Evolutionary conservation across 2,888 invertebrate species (phyloP).

Genomic region (Andrena trimmerana): DNA sequence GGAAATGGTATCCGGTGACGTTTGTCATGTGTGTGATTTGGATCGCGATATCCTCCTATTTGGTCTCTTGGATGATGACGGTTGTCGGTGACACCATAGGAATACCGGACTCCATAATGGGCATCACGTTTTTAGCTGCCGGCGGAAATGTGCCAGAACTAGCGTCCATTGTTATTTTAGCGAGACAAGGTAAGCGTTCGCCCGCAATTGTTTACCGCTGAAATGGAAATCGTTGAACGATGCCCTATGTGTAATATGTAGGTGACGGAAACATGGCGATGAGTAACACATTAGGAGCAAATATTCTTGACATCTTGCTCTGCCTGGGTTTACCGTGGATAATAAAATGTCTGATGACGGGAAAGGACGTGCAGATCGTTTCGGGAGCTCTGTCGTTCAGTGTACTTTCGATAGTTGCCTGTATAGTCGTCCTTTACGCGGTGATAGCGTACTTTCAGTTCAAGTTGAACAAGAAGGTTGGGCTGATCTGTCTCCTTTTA

Average conservation of each 20-base stretch:
- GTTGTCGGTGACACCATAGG: constrained; percentile 92
- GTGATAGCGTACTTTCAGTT: constrained; percentile 90
- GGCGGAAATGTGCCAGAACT: constrained; percentile 96
- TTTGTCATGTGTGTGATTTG: constrained; percentile 95
- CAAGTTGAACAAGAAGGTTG: constrained; percentile 89
- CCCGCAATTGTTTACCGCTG: too few species aligned
- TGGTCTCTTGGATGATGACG: constrained; percentile 97
- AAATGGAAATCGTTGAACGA: not conserved
- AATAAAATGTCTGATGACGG: constrained; percentile 89
- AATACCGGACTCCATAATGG: constrained; percentile 96
- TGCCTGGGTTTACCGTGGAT: constrained; percentile 95
- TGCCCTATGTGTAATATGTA: constrained; percentile 80
- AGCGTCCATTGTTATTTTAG: constrained; percentile 93
- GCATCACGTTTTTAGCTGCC: constrained; percentile 95
- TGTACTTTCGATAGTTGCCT: constrained; percentile 91
- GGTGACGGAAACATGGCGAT: constrained; percentile 95
- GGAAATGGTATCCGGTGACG: constrained; percentile 90
- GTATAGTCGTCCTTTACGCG: constrained; percentile 90
- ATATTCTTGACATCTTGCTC: constrained; percentile 93
- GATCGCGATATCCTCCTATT: constrained; percentile 94
- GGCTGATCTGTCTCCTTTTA: constrained; percentile 88
- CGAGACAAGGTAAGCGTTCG: constrained; percentile 90
- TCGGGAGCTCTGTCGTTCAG: constrained; percentile 94
- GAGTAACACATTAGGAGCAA: constrained; percentile 94
- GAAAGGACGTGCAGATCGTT: constrained; percentile 88